Conservation (phyloP, 2,888 invertebrate genomes). For the Hydrotaea cyrtoneurina region DNA sequence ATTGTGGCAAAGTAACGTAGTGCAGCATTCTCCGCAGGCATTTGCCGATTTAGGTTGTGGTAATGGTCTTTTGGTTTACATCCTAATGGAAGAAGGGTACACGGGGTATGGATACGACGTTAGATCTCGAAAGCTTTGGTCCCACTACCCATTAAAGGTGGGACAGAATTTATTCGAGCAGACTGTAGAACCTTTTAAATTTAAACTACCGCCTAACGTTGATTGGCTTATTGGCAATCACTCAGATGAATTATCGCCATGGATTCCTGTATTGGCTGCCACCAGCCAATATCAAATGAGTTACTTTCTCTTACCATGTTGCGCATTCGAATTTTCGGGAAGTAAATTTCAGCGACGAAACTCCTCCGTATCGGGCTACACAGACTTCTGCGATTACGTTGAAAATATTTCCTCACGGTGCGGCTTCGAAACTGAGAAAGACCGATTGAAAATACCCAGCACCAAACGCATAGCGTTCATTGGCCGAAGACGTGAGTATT, state of each 20-base stretch:
- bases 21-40: constrained; percentile 81
- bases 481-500: constrained; percentile 83
- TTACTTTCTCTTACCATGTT: constrained; percentile 97
- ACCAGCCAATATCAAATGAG: constrained; percentile 87
- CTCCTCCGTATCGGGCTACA: constrained; percentile 88
- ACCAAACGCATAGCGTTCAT: constrained; percentile 94
- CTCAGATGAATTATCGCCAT: constrained; percentile 99
- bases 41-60: constrained; percentile 99
- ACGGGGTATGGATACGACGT: constrained; percentile 92
- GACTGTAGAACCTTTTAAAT: constrained; percentile 82
- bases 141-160: constrained; percentile 85
- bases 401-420: constrained; percentile 84
- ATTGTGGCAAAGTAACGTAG: constrained; percentile 87
- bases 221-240: constrained; percentile 99
- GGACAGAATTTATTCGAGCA: constrained; percentile 82
- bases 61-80: constrained; percentile 95
- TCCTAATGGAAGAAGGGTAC: constrained; percentile 92
- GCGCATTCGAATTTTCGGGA: constrained; percentile 94
- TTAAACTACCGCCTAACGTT: constrained; percentile 84
- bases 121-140: constrained; percentile 93
- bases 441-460: constrained; percentile 96
- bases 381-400: constrained; percentile 87
- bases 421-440: constrained; percentile 88
- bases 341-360: constrained; percentile 89
- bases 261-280: constrained; percentile 96